phyloP scores from a whole-genome alignment of 2,113 vertebrate species.

The Gracilinanus agilis region DNA sequence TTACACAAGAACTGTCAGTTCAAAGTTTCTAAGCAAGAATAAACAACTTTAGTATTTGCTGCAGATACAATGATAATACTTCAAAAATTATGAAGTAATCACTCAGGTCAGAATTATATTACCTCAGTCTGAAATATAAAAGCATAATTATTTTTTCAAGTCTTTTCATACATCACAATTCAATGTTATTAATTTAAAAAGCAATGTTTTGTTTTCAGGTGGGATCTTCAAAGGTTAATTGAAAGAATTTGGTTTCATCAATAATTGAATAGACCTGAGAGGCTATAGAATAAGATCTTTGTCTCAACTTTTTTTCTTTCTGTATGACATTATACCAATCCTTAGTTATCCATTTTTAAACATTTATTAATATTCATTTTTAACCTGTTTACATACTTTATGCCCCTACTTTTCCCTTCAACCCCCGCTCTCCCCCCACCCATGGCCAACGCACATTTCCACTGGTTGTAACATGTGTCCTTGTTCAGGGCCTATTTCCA shows the following conservation, averaged over 20 bases:
- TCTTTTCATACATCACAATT: not conserved
- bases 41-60: not conserved
- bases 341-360: not conserved
- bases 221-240: conserved; percentile 5
- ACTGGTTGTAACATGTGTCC: too few relatives aligned
- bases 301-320: not conserved
- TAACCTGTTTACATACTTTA: too few relatives aligned
- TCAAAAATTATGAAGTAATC: not conserved
- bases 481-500: too few relatives aligned
- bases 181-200: conserved; percentile 13
- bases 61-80: not conserved
- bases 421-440: too few relatives aligned
- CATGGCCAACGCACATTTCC: too few relatives aligned
- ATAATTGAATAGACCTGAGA: conserved; percentile 15
- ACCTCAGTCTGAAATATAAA: not conserved
- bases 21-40: not conserved
- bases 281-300: not conserved
- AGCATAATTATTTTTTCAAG: not conserved
- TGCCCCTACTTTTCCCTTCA: too few relatives aligned
- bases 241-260: not conserved
- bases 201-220: conserved; percentile 16
- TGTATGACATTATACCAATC: not conserved
- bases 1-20: not conserved
- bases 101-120: not conserved
- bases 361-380: too few relatives aligned